Base-by-base conservation (phyloP, 1,140 invertebrate species). In the Calliopsis andreniformis region DNA sequence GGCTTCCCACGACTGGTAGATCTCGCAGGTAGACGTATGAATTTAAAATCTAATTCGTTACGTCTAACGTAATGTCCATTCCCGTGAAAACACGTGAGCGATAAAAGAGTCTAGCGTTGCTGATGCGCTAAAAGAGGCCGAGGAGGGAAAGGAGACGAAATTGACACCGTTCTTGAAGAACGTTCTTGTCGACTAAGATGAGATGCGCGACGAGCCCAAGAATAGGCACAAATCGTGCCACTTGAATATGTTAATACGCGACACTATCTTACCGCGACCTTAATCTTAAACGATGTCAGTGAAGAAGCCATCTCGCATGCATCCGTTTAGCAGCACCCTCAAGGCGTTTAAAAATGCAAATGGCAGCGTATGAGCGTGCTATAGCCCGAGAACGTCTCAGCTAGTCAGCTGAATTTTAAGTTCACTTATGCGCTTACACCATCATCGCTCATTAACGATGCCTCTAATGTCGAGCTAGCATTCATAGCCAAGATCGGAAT, bases 311-410 rank as follows among this genome's bases (percentile, higher is more conserved):
- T 39, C 30, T 39, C 30, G 43, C 25, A 8, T 35, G 75, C 63
- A 68, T 61, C 68, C 47, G 68, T 55, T 71, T 47, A 35, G 42
- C 14, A 42, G 32, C 32, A 3, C 10, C 16, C 73, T 76, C 42
- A 63, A 71, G 78, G 76, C 63, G 63, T 82, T 82, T 55, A 73
- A 80, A 82, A 77, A 82, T 82, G 78, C 78, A 80, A 47, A 82
- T 82, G 39, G 67, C 18, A 43, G 49, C 71, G 32, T 58, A 14
- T 58, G 35, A 23, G 0, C n/a, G 20, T n/a, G 32, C 35, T 35
- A 43, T 59, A 49, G 56, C 51, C 62, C 45, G 43, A 79, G 53
- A 79, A 64, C 59, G 64, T 62, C 51, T n/a, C n/a, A n/a, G 58
- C 7, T 28, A 79, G 80, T 82, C 80, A 82, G 80, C 77, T 80